Evolutionary conservation across 2,797 vertebrate genomes (phyloP), one percentile per base, ranked within the genome.

Genomic region (Enteromius argenteus): DNA sequence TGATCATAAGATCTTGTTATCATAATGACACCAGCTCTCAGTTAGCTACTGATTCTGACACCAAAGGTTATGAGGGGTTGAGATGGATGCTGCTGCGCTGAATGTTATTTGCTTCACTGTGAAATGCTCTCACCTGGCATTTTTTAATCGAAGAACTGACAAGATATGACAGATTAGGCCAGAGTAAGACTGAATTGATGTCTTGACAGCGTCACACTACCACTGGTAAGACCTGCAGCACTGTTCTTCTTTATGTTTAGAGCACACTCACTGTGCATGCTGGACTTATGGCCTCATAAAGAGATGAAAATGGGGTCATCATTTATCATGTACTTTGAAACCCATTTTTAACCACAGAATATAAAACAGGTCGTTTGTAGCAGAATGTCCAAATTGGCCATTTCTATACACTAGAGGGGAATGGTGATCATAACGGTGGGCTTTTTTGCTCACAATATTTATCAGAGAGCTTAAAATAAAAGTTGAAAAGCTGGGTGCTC

Each of bases 31-130:
- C 30, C 21, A 75, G 80, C 56, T 73, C 37, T 75, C 44, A 32
- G 58, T 37, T 62, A 60, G 81, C 19, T 37, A 35, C 51, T 64
- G 44, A 78, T 88, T 74, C 32, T 72, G 75, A 79, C 58, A 68
- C 74, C 46, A 88, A 90, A 88, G 90, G 83, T 91, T 91, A 90
- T 92, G 90, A 90, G 89, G 89, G 87, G 90, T 87, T 89, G 91
- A 93, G 90, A 91, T 79, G 91, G 91, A 91, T 90, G 74, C 76
- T 69, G 91, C 32, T 82, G 60, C 9, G 39, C 79, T 81, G 67
- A 81, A 86, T 83, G 23, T 82, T 79, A 73, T 74, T 85, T 74
- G 66, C 46, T 68, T 90, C 85, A 89, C 89, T 90, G 89, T 90
- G 87, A 86, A 60, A 46, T 73, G 64, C 39, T 84, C 80, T 79